Evolutionary conservation across 2,888 invertebrate genomes (phyloP).

Genomic region (Coleophora deauratella): DNA sequence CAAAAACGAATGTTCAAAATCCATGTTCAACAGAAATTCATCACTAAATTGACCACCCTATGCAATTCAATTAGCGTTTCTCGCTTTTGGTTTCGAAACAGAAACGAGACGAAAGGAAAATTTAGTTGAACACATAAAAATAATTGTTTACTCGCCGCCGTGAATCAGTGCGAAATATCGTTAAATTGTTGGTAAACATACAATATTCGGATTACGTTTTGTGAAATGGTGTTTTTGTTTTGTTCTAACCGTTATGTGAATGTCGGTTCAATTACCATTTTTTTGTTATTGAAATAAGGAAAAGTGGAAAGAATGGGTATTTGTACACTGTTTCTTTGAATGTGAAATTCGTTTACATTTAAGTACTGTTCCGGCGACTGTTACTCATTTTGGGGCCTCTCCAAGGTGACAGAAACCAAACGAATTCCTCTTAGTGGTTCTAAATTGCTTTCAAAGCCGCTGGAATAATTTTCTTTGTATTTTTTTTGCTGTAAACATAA

Average conservation of each 20-base stretch:
- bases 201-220: conserved; percentile 15
- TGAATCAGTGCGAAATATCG: conserved; percentile 24
- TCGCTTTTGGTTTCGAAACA: conserved; percentile 13
- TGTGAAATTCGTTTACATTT: no score
- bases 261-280: conserved; percentile 13
- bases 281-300: conserved; percentile 6
- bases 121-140: conserved; percentile 13
- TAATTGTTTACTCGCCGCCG: conserved; percentile 29
- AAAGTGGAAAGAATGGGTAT: no score
- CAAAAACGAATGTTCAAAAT: conserved; percentile 16
- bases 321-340: no score
- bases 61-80: conserved; percentile 30
- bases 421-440: no score
- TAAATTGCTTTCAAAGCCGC: no score
- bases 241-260: conserved; percentile 1
- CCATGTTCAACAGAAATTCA: conserved; percentile 24
- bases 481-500: not conserved
- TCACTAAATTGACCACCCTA: conserved; percentile 22
- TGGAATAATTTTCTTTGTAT: no score
- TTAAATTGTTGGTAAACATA: conserved; percentile 26
- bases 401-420: no score
- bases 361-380: no score
- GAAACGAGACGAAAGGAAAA: conserved; percentile 19
- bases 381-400: no score
- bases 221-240: conserved; percentile 18